phyloP scores from a whole-genome alignment of 2,888 invertebrate genomes.

The Stegophylla sp. region DNA sequence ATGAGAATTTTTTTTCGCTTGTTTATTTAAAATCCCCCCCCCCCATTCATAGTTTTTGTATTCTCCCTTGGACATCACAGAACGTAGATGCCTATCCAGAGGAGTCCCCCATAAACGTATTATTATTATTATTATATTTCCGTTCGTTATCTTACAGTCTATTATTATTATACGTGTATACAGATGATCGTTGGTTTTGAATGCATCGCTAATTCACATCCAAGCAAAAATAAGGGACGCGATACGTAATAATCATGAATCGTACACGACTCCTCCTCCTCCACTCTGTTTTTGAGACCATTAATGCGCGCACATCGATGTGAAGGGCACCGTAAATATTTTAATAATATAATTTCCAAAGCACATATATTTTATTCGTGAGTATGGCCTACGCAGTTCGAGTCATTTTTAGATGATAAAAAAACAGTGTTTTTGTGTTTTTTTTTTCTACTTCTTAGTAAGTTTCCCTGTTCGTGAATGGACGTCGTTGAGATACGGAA shows the following conservation, averaged over 20 bases:
- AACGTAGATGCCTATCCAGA: too few relatives aligned
- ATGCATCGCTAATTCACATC: not conserved
- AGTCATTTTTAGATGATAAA: too few relatives aligned
- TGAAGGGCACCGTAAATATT: not conserved
- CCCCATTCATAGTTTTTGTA: too few relatives aligned
- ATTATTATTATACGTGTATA: not conserved
- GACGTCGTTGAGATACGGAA: not conserved
- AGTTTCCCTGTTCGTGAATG: not conserved
- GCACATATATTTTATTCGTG: too few relatives aligned
- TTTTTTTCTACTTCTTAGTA: too few relatives aligned
- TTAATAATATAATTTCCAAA: not conserved
- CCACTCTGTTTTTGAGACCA: not conserved
- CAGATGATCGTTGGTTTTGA: conserved; percentile 14
- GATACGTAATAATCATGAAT: conserved; percentile 4
- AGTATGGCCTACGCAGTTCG: too few relatives aligned
- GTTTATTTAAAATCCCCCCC: too few relatives aligned
- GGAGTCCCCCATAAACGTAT: too few relatives aligned
- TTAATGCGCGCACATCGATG: not conserved
- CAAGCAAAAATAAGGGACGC: not conserved
- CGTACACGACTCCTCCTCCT: not conserved
- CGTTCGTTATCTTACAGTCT: conserved; percentile 13
- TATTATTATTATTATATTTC: not conserved
- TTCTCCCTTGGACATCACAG: too few relatives aligned
- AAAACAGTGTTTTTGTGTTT: too few relatives aligned
- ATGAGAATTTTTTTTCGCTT: too few relatives aligned